A percentile compares a stretch with the other conserved stretches of the same genome.
Evolutionary conservation across 2,113 vertebrate species (phyloP).

Genomic region (Scomber japonicus): DNA sequence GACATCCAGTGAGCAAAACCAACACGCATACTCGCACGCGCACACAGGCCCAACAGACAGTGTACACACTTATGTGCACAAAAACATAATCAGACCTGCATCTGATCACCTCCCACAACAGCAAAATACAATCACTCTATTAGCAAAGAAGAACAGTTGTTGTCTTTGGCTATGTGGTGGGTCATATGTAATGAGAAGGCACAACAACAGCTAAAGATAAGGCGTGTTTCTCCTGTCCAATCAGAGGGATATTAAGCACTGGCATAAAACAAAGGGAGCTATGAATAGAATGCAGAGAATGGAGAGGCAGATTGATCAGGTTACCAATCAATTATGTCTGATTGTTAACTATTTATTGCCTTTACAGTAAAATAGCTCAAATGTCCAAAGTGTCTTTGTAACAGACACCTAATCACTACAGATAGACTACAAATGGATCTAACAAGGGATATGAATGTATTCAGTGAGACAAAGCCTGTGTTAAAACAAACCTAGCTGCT

Average conservation of each 20-base stretch:
- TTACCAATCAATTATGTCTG: no score
- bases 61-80: neutral
- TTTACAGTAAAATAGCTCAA: neutral
- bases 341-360: neutral
- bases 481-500: neutral
- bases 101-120: neutral
- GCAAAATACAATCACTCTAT: slow-evolving; percentile 12
- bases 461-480: no score
- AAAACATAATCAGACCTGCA: neutral
- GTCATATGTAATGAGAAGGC: slow-evolving; percentile 17
- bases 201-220: slow-evolving; percentile 16
- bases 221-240: slow-evolving; percentile 12
- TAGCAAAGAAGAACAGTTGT: slow-evolving; percentile 20
- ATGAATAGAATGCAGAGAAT: no score
- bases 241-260: neutral
- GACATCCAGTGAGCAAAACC: slow-evolving; percentile 17
- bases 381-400: neutral
- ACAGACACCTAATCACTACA: no score
- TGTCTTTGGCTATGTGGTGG: neutral
- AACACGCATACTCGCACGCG: neutral
- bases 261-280: neutral
- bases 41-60: neutral
- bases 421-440: no score
- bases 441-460: no score
- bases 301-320: neutral